Conservation (phyloP, 2,797 vertebrate species). For the Cephalopachus bancanus region DNA sequence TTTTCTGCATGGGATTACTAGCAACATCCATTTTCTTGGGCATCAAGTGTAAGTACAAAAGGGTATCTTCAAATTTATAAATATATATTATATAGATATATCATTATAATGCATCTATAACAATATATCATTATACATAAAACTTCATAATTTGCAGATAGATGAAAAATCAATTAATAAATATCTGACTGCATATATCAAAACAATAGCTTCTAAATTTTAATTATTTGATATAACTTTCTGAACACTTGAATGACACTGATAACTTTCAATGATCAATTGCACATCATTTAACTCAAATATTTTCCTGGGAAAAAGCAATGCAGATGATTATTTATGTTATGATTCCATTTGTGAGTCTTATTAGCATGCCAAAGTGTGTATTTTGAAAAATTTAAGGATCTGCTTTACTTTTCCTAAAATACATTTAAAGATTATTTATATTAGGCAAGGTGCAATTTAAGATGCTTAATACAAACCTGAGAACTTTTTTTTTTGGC, state of each 20-base stretch:
- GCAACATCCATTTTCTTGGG: conserved; percentile 75
- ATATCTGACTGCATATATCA: not conserved
- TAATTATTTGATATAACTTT: conserved; percentile 29
- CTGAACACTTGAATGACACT: not conserved
- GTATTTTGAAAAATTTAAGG: not conserved
- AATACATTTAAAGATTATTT: not conserved
- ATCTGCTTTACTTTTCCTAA: conserved; percentile 4
- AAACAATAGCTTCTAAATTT: not conserved
- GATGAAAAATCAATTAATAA: not conserved
- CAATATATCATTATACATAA: not conserved
- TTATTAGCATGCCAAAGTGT: not conserved
- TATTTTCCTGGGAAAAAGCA: not conserved
- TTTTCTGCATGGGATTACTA: conserved; percentile 61
- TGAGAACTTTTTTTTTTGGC: not conserved
- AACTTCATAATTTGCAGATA: not conserved
- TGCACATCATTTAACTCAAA: not conserved
- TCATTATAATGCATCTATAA: not conserved
- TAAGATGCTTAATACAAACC: not conserved
- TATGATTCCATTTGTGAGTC: not conserved
- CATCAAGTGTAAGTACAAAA: conserved; percentile 81
- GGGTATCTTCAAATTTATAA: not conserved
- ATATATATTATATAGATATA: not conserved
- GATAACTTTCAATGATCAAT: not conserved
- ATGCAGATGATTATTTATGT: not conserved
- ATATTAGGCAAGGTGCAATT: not conserved